Evolutionary conservation across 2,888 invertebrate genomes (phyloP).

Genomic region (Amblyjoppa fuscipennis): DNA sequence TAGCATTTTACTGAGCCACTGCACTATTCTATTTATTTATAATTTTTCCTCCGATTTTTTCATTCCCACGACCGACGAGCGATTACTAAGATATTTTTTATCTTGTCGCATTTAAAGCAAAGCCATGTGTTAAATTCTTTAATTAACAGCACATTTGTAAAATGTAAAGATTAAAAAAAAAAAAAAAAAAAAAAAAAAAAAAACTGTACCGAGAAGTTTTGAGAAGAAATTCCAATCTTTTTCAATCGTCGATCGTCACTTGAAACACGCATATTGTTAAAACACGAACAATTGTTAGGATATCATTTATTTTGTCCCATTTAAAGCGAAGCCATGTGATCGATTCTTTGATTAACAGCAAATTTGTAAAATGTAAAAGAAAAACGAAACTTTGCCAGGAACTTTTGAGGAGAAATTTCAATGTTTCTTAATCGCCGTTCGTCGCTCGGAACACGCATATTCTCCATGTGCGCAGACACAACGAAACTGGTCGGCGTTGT

Average conservation of each 20-base stretch:
- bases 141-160: too few species aligned
- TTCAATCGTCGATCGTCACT: not conserved
- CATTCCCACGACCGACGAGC: not conserved
- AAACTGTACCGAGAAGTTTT: not conserved
- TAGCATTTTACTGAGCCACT: constrained; percentile 15
- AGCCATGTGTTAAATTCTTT: too few species aligned
- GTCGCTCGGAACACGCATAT: not conserved
- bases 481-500: constrained; percentile 5
- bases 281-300: too few species aligned
- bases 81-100: not conserved
- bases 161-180: too few species aligned
- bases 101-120: too few species aligned
- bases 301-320: too few species aligned
- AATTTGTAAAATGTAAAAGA: too few species aligned
- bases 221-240: not conserved
- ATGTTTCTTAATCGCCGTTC: not conserved
- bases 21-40: constrained; percentile 10
- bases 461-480: not conserved
- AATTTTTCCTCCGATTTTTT: not conserved
- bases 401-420: not conserved
- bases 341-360: too few species aligned
- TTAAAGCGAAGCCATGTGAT: too few species aligned
- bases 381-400: not conserved
- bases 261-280: not conserved
- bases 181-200: too few species aligned